A percentile compares a stretch with the other conserved stretches of the same genome.
Evolutionary conservation across 1,140 invertebrate species (phyloP).

Genomic region (Heliconius hermathena): DNA sequence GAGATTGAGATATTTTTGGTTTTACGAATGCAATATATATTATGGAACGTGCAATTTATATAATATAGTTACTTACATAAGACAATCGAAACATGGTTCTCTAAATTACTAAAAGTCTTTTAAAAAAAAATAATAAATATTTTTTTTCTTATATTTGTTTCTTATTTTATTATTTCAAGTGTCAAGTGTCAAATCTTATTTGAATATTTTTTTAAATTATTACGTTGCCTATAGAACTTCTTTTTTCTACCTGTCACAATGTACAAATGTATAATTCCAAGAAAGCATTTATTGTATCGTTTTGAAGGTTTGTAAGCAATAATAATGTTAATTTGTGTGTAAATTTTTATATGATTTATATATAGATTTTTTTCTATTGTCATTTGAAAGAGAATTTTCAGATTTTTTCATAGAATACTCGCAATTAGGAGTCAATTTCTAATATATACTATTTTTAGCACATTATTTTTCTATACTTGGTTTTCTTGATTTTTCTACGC

Average conservation of each 20-base stretch:
- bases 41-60: conserved; percentile 11
- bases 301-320: conserved; percentile 40
- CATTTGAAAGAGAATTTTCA: neutral
- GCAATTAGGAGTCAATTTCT: neutral
- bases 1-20: conserved; percentile 4
- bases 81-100: neutral
- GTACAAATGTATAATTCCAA: conserved; percentile 57
- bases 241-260: conserved; percentile 35
- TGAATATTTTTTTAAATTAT: neutral
- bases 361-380: conserved; percentile 32
- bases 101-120: neutral
- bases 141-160: neutral
- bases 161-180: neutral
- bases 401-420: neutral
- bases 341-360: conserved; percentile 43
- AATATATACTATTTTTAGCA: neutral
- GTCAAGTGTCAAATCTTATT: neutral
- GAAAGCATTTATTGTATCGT: conserved; percentile 58
- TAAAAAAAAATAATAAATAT: neutral
- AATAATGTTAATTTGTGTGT: conserved; percentile 47
- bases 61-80: conserved; percentile 2
- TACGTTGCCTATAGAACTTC: too few species aligned
- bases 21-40: conserved; percentile 44
- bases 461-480: neutral
- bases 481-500: neutral